Evolutionary conservation across 1,140 invertebrate species (phyloP), one percentile per base, ranked within the genome.

Genomic region (Drosophila erecta): DNA sequence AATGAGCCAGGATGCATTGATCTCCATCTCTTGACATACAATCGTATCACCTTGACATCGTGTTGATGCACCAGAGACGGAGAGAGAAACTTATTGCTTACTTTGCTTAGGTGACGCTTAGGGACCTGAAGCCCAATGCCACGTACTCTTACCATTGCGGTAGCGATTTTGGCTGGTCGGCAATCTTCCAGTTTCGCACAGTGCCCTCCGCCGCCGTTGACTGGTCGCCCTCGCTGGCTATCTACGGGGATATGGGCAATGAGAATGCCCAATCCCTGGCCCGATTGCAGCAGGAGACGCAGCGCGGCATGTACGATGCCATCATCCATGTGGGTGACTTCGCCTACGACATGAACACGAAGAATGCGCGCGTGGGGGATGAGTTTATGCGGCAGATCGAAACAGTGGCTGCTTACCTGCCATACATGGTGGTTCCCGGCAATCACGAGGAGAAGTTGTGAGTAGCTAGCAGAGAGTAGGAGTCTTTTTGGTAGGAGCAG

Each of bases 241-340:
- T 99, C 60, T 99, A 95, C 92, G 98, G 98, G 0, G 98, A 98
- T 92, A 96, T 99, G 95, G 98, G 98, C 2, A 97, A 96, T 92
- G 95, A 95, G 85, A 98, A 98, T 93, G 97, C 97, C 24, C 94
- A 96, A 91, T 97, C 97, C 14, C 93, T 98, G 55, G 94, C 95
- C 0, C 93, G 96, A 59, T 92, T 99, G 30, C 96, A 98, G 92
- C 93, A 96, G 81, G 98, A 99, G 83, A 95, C 96, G 0, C 95
- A 97, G 84, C 93, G 93, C 35, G 96, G 94, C 22, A 93, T 95
- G 81, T 98, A 97, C 92, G 97, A 99, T 94, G 94, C 96, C 66
- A 95, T 98, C 54, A 94, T 99, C 51, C 98, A 99, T 94, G 96
- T 98, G 70, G 98, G 98, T 2, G 98, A 98, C 94, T 97, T 99